Percentiles rank a stretch among this genome's conserved stretches.
These are phyloP conservation scores for Hiodon alosoides DNA, from an alignment of 2,113 vertebrate species.

Conservation along the genomic window DNA sequence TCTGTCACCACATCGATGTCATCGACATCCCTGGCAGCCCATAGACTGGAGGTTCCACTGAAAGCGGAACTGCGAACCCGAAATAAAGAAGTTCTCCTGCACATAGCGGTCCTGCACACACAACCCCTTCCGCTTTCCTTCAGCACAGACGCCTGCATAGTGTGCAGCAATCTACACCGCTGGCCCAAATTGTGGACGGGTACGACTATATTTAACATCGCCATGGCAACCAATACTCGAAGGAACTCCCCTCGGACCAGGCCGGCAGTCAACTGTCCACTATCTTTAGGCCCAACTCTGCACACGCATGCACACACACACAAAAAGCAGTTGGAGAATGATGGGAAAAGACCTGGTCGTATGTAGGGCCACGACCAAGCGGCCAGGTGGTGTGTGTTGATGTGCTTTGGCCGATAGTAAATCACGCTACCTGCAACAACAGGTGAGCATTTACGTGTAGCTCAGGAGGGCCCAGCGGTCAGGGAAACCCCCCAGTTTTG, in stretches of 20 bases:
- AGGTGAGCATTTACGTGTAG: constrained; percentile 1
- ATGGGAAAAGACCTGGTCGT: too few species aligned
- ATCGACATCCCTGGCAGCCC: too few species aligned
- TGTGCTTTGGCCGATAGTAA: constrained; percentile 12
- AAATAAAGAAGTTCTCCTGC: neutral
- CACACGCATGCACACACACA: neutral
- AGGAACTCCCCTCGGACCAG: neutral
- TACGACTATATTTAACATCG: neutral
- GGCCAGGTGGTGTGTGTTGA: too few species aligned
- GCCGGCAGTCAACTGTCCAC: neutral
- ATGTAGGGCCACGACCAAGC: too few species aligned
- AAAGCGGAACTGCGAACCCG: neutral
- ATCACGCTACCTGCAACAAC: constrained; percentile 29
- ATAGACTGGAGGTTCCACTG: too few species aligned
- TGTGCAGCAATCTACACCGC: neutral
- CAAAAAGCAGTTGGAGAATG: neutral
- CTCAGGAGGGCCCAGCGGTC: constrained; percentile 4
- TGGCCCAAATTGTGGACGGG: neutral
- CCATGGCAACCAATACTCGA: neutral
- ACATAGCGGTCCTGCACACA: too few species aligned
- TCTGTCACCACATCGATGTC: too few species aligned
- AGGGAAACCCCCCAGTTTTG: neutral
- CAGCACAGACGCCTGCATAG: too few species aligned
- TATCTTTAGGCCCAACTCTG: neutral
- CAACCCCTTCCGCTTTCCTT: too few species aligned